Evolutionary conservation across 2,797 vertebrate species (phyloP), one percentile per base, ranked within the genome.

Genomic region (Hylomyscus alleni): DNA sequence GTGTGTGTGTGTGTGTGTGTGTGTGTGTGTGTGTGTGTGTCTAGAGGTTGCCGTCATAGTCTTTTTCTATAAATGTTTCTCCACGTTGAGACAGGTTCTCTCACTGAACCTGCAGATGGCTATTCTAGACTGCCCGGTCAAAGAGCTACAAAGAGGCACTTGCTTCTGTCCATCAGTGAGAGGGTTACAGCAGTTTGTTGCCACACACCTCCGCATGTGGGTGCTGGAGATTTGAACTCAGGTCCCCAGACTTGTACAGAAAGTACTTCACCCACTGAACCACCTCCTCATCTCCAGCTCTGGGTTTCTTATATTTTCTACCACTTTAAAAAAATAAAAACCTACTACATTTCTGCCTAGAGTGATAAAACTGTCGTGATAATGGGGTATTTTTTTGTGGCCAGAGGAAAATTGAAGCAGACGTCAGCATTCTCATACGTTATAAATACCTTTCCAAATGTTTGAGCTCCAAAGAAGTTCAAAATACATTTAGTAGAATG

Each of bases 361-460:
- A 83, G 84, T 75, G 92, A 78, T 47, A 95, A 94, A 95, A 78
- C 17, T 15, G 10, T 24, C 15, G 50, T 86, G 75, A 20, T 44
- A 58, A 72, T 62, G 29, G 34, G 29, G 47, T 62, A 29, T 44
- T 29, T 87, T 17, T 86, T 81, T 87, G 86, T 54, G 31, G 56
- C 67, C 67, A 58, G 60, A 91, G n/a, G 62, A 86, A 97, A 84
- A 84, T 0, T 83, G 37, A 95, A 90, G 86, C 40, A 7, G 50
- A n/a, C 69, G 50, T 47, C n/a, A 54, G 47, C 29, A 80, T 95
- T 95, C 81, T 93, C 88, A 90, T 65, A 84, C 83, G 81, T 83
- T 40, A 14, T 86, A 91, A 93, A 40, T 60, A 72, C 3, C 22
- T 92, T 90, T 90, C 52, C 81, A 87, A 95, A 85, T 56, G 17